A percentile compares a stretch with the other conserved stretches of the same genome.
Conservation (phyloP, 2,797 vertebrate species). For the Coregonus suidteri region DNA sequence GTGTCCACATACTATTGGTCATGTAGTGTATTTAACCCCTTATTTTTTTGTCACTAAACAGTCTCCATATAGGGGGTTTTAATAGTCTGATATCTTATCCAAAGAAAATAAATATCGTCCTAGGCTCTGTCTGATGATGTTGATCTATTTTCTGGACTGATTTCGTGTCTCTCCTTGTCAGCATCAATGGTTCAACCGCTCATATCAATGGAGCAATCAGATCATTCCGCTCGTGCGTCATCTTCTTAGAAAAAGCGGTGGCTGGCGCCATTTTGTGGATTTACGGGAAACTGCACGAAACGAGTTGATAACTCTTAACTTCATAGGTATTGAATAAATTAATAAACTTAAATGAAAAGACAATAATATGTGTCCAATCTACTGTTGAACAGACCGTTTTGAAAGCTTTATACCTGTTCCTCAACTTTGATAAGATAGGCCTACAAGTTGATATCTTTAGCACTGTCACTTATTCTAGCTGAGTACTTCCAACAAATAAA, state of each 20-base stretch:
- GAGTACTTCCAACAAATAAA: not conserved
- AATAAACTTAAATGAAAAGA: not conserved
- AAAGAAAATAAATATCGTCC: too few relatives aligned
- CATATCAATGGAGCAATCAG: not conserved
- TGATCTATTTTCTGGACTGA: not conserved
- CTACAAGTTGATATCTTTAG: not conserved
- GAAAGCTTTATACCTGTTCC: not conserved
- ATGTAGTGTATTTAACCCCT: too few relatives aligned
- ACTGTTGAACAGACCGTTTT: not conserved
- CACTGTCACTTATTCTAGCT: not conserved
- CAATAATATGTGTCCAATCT: not conserved
- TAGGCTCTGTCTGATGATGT: not conserved
- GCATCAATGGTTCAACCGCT: too few relatives aligned
- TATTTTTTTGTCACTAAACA: too few relatives aligned
- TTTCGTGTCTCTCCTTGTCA: too few relatives aligned
- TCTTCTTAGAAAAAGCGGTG: constrained; percentile 37
- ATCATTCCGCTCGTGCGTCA: not conserved
- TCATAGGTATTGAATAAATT: too few relatives aligned
- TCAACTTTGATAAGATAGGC: not conserved
- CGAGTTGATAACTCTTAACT: not conserved
- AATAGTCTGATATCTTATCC: too few relatives aligned
- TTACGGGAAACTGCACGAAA: constrained; percentile 48
- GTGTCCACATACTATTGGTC: too few relatives aligned
- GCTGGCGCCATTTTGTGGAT: constrained; percentile 63
- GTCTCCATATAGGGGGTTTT: too few relatives aligned